These are phyloP conservation scores for Drosophila greeni DNA, from an alignment of 2,888 invertebrate genomes.

Conservation along the genomic window DNA sequence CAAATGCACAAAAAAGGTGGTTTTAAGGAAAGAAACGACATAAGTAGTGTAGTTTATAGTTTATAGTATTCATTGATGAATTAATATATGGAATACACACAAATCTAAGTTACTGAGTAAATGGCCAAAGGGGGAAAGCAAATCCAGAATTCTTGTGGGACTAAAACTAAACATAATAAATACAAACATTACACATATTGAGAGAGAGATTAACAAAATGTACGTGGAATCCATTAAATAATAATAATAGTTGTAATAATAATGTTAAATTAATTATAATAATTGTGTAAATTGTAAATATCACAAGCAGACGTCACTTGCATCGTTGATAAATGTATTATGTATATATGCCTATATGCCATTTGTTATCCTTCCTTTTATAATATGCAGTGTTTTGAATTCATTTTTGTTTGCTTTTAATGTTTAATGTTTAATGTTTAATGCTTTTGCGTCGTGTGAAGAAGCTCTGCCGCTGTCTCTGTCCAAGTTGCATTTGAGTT, in stretches of 20 bases:
- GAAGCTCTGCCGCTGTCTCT: constrained; percentile 21
- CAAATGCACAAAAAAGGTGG: constrained; percentile 25
- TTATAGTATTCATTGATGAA: constrained; percentile 35
- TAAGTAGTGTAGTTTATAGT: constrained; percentile 36
- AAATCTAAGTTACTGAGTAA: constrained; percentile 32
- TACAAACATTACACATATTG: constrained; percentile 26
- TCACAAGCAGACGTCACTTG: constrained; percentile 73
- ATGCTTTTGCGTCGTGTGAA: constrained; percentile 11
- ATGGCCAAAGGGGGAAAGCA: constrained; percentile 32
- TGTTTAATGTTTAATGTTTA: constrained; percentile 1
- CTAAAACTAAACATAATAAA: constrained; percentile 44
- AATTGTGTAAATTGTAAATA: constrained; percentile 71
- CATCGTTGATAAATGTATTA: constrained; percentile 64
- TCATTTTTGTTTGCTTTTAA: neutral
- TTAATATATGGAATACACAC: constrained; percentile 55
- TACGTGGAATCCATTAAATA: constrained; percentile 28
- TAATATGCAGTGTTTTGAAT: constrained; percentile 15
- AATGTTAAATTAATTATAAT: constrained; percentile 47
- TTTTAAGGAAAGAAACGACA: constrained; percentile 35
- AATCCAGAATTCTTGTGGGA: constrained; percentile 30
- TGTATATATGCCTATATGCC: constrained; percentile 37
- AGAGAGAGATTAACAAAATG: constrained; percentile 28
- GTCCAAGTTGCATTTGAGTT: constrained; percentile 24
- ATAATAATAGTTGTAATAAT: constrained; percentile 17
- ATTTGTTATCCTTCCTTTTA: constrained; percentile 5